These are phyloP conservation scores for Drosophila borborema DNA, from an alignment of 2,888 invertebrate genomes.

Conservation along the genomic window DNA sequence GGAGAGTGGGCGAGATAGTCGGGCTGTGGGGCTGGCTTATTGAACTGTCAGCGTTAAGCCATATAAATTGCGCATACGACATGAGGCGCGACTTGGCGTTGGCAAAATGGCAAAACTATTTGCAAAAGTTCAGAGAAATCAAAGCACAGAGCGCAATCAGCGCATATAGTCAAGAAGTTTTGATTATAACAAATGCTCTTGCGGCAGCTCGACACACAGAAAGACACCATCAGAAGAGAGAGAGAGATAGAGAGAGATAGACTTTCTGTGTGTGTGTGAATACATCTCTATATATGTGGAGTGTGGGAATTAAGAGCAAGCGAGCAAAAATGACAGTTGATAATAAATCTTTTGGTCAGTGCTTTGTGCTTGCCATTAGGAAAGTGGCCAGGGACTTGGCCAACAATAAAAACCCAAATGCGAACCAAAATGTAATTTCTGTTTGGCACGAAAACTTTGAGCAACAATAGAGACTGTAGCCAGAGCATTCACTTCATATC, in stretches of 20 bases:
- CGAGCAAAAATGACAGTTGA: conserved; percentile 67
- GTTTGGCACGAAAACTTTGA: conserved; percentile 64
- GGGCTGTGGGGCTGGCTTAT: conserved; percentile 58
- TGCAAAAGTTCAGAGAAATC: conserved; percentile 68
- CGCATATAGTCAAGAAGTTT: conserved; percentile 69
- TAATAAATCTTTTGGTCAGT: conserved; percentile 79
- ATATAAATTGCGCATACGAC: conserved; percentile 72
- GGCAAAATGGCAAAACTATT: conserved; percentile 66
- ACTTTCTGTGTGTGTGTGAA: background rate
- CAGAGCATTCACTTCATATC: conserved; percentile 15
- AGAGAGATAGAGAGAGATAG: background rate
- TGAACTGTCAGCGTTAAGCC: conserved; percentile 80
- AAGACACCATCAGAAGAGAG: conserved; percentile 22
- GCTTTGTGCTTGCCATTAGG: conserved; percentile 61
- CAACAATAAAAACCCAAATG: conserved; percentile 63
- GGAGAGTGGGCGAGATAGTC: background rate
- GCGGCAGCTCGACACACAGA: conserved; percentile 20
- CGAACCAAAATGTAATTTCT: conserved; percentile 65
- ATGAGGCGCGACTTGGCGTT: conserved; percentile 32
- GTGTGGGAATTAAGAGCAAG: conserved; percentile 26
- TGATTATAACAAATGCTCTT: conserved; percentile 77
- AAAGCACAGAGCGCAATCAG: conserved; percentile 65
- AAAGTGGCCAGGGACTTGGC: conserved; percentile 50
- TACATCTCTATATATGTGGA: conserved; percentile 7
- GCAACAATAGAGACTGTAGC: conserved; percentile 15